Evolutionary conservation across 1,140 invertebrate species (phyloP), one percentile per base, ranked within the genome.

Genomic region (Archivesica marissinica): DNA sequence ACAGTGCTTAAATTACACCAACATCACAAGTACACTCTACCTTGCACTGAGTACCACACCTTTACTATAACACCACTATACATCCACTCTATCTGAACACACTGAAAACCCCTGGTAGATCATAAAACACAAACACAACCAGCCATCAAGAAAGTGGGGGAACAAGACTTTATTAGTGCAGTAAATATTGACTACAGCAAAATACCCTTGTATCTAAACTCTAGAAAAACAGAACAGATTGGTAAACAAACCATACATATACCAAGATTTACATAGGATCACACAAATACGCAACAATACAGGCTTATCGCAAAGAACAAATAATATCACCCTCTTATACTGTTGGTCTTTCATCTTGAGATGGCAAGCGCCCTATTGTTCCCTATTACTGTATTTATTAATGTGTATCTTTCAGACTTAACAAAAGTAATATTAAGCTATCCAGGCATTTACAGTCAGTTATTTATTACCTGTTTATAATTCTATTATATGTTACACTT

Each of bases 91-190:
- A n/a, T n/a, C n/a, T n/a, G n/a, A n/a, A n/a, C n/a, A n/a, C n/a
- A n/a, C n/a, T n/a, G n/a, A n/a, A n/a, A n/a, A 56, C 52, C 52
- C 20, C 20, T 9, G 52, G 28, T 56, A 56, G 20, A 23, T 56
- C 52, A 56, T 25, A 56, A 56, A 20, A 56, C 20, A 17, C 28
- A 56, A 56, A 17, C 6, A 56, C 6, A 56, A 56, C 38, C 28
- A 25, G 15, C 44, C 38, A 74, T 74, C 70, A 50, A 74, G 30
- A 74, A 38, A 74, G 28, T 17, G 23, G 70, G 50, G 39, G 50
- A 74, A 74, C 28, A 64, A 72, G 77, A 23, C 77, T 79, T 79
- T 79, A 66, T 79, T 79, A 59, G 54, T n/a, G 77, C 77, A 64
- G 61, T 61, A 79, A 79, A 79, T 79, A 79, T 79, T 79, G 44